Conservation (phyloP, 1,140 invertebrate genomes). For the Caenorhabditis inopinata region DNA sequence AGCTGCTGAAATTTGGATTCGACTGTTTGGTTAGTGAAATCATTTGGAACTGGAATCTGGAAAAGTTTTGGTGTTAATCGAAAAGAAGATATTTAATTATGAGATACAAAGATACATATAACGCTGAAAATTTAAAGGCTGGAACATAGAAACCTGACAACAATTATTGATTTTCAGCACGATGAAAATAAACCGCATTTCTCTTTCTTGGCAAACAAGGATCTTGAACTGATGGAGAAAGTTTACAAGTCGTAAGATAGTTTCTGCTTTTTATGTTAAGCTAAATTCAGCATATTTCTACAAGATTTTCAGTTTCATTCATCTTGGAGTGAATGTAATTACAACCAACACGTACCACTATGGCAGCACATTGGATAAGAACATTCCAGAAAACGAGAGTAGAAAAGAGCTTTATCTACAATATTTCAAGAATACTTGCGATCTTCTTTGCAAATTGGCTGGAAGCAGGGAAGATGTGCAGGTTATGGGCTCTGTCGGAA, state of each 20-base stretch:
- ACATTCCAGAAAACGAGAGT: constrained; percentile 64
- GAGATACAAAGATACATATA: background rate
- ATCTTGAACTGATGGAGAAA: background rate
- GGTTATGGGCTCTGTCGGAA: constrained; percentile 77
- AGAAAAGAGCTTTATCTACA: constrained; percentile 72
- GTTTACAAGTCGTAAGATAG: constrained; percentile 38
- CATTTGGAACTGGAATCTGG: too few species aligned
- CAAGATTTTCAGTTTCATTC: constrained; percentile 61
- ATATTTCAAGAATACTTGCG: constrained; percentile 69
- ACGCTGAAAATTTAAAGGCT: background rate
- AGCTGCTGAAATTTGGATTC: background rate
- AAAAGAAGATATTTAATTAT: too few species aligned
- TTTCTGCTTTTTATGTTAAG: background rate
- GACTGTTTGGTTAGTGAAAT: background rate
- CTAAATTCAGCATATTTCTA: too few species aligned
- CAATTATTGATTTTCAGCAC: background rate
- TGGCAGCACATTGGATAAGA: constrained; percentile 76
- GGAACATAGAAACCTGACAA: background rate
- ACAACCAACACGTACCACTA: constrained; percentile 86
- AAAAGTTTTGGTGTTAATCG: too few species aligned
- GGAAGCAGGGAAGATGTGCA: constrained; percentile 50
- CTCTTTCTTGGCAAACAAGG: background rate
- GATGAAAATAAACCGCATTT: background rate
- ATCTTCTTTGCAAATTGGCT: constrained; percentile 74
- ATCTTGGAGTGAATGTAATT: constrained; percentile 81